phyloP scores from a whole-genome alignment of 1,140 invertebrate species.

The Atta colombica region DNA sequence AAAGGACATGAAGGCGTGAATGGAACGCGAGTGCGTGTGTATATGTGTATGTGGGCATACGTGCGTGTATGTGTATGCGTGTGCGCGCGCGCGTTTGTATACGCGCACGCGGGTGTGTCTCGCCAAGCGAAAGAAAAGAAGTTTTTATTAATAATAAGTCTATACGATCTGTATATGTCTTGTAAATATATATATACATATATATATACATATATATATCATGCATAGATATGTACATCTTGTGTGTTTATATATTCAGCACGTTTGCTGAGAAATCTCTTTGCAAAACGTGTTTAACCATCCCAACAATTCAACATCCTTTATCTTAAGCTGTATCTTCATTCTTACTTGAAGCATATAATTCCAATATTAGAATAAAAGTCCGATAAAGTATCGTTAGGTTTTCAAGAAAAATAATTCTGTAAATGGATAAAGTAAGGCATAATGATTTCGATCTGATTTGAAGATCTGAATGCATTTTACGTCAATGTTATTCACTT shows the following conservation, averaged over 20 bases:
- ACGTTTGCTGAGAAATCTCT: constrained; percentile 25
- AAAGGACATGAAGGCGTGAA: constrained; percentile 72
- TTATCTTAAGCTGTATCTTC: background rate
- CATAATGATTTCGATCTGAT: background rate
- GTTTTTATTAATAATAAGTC: constrained; percentile 77
- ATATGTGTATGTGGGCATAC: constrained; percentile 11
- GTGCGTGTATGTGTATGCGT: constrained; percentile 1
- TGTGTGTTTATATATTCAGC: constrained; percentile 62
- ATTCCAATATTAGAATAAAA: background rate
- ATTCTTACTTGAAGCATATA: background rate
- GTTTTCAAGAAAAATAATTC: background rate
- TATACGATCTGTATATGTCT: constrained; percentile 86
- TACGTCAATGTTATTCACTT: background rate
- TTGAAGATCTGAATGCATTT: background rate
- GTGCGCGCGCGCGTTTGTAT: constrained; percentile 2
- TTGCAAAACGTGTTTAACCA: constrained; percentile 5
- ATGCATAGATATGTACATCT: constrained; percentile 70
- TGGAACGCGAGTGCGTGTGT: constrained; percentile 23
- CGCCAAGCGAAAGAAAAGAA: constrained; percentile 71
- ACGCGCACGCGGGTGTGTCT: constrained; percentile 62
- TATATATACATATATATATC: constrained; percentile 62
- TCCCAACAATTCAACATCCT: background rate
- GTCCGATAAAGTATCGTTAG: background rate
- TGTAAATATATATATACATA: constrained; percentile 85
- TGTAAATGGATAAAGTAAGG: background rate